Evolutionary conservation across 1,140 invertebrate genomes (phyloP), one percentile per base, ranked within the genome.

Genomic region (Colletes gigas): DNA sequence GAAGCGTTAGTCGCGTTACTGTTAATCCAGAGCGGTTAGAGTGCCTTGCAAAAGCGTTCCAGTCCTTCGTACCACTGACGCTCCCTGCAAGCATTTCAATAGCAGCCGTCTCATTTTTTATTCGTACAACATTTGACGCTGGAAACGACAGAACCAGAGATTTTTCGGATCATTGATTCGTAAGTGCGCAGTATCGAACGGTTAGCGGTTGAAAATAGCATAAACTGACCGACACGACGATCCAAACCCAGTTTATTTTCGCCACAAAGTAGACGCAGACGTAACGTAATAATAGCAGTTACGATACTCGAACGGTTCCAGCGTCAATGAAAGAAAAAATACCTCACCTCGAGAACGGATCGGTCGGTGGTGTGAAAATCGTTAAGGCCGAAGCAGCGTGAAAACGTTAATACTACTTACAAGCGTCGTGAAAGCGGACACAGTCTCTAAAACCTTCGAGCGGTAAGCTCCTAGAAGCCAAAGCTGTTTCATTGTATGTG

Each of bases 1-100:
- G 82, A 89, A 89, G 88, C 88, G 83, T 87, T 90, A 91, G 89
- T 88, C 82, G 82, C 67, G 82, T 75, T 89, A 79, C 79, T 85
- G 80, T 70, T 85, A 88, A 83, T 73, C 81, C 65, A 52, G 71
- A 71, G 62, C 79, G 63, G 59, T 84, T 87, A 86, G 17, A 81
- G 60, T 55, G n/a, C 44, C 74, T 79, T 47, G 84, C 78, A 14
- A 82, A 79, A 65, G 52, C 62, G 52, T 62, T 68, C 52, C 60
- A 59, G 10, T n/a, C 54, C 39, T 17, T 52, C 15, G 19, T 41
- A 65, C n/a, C 17, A 57, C n/a, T 39, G 30, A 17, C 10, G 52
- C 65, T 74, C 57, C 76, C 82, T 84, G 82, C 21, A 84, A 83
- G 44, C 68, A 85, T 59, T 84, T 62, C 52, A 83, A 71, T 30